Evolutionary conservation across 2,797 vertebrate genomes (phyloP).

Genomic region (Halcyon leucocephala): DNA sequence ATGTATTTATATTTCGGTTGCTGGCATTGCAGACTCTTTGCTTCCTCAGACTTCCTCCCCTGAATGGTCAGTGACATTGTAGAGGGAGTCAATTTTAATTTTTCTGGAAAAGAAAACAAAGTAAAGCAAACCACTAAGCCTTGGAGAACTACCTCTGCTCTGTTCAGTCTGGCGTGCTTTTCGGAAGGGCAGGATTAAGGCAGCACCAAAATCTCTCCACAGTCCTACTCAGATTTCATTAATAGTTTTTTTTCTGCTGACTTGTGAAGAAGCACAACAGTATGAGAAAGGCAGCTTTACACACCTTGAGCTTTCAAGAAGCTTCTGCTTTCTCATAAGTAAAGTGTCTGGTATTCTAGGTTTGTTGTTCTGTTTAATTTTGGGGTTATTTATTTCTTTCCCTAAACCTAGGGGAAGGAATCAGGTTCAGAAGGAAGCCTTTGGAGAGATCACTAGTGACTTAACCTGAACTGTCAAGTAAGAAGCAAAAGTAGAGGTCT

Average conservation of each 20-base stretch:
- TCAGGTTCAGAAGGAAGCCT: not conserved
- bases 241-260: slow-evolving; percentile 8
- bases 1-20: slow-evolving; percentile 26
- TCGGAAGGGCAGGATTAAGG: slow-evolving; percentile 15
- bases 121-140: slow-evolving; percentile 22
- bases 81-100: slow-evolving; percentile 44
- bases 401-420: not conserved
- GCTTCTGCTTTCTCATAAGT: not conserved
- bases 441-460: not conserved
- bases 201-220: not conserved
- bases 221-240: slow-evolving; percentile 4
- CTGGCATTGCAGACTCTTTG: slow-evolving; percentile 17
- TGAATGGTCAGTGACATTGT: slow-evolving; percentile 17
- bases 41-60: not conserved
- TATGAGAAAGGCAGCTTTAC: not conserved
- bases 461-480: not conserved
- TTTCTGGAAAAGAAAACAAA: slow-evolving; percentile 56
- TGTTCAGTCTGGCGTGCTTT: slow-evolving; percentile 5
- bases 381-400: not conserved
- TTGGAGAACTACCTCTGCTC: slow-evolving; percentile 30
- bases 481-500: not conserved
- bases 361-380: not conserved
- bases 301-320: not conserved
- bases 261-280: not conserved
- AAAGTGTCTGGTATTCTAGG: not conserved